Conservation (phyloP, 2,797 vertebrate species). For the Clarias fuscus region DNA sequence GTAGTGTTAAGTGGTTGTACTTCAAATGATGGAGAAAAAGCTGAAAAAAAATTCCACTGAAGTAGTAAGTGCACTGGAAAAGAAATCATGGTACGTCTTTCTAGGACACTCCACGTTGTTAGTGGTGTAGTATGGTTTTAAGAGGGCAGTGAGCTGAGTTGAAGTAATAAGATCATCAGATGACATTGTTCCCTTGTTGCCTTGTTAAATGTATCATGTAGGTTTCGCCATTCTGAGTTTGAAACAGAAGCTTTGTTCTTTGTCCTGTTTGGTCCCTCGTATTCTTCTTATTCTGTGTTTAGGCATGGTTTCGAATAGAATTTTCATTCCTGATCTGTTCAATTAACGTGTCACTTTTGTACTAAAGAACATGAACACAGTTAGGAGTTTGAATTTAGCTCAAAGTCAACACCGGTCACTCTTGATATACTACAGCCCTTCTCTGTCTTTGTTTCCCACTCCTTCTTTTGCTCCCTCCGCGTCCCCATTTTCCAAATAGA, state of each 20-base stretch:
- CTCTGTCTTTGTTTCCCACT: slow-evolving; percentile 27
- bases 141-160: neutral
- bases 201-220: neutral
- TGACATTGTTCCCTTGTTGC: neutral
- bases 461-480: neutral
- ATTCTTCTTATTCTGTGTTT: neutral
- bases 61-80: neutral
- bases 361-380: slow-evolving; percentile 13
- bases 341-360: slow-evolving; percentile 37
- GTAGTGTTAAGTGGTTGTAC: neutral
- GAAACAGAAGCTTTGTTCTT: neutral
- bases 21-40: neutral
- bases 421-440: slow-evolving; percentile 22
- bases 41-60: neutral
- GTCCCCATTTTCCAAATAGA: slow-evolving; percentile 41
- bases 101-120: neutral
- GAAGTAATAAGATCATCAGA: slow-evolving; percentile 3
- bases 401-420: neutral
- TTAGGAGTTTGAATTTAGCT: neutral
- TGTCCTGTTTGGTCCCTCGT: neutral
- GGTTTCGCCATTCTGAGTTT: neutral
- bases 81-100: neutral
- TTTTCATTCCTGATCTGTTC: slow-evolving; percentile 5
- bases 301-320: neutral
- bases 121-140: neutral